Evolutionary conservation across 2,797 vertebrate species (phyloP).

Genomic region (Eidolon dupreanum): DNA sequence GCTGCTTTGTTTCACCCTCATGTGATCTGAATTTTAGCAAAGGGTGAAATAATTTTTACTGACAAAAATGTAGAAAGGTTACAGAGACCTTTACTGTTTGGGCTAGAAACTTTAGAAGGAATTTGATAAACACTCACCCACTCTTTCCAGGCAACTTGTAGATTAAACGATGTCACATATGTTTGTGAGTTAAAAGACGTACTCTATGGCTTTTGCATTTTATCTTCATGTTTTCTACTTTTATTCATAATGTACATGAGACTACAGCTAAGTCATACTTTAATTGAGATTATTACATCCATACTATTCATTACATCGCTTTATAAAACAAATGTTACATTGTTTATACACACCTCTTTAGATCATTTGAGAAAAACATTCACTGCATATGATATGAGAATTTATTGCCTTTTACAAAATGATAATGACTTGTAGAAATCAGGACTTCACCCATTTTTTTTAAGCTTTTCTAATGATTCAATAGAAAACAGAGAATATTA

Average conservation of each 20-base stretch:
- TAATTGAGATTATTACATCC: slow-evolving; percentile 10
- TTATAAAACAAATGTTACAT: background rate
- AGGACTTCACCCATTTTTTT: slow-evolving; percentile 2
- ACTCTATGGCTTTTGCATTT: slow-evolving; percentile 54
- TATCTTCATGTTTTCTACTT: slow-evolving; percentile 34
- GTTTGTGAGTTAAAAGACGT: slow-evolving; percentile 31
- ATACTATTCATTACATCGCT: background rate
- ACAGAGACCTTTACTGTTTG: slow-evolving; percentile 32
- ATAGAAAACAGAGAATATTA: background rate
- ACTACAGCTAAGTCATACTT: slow-evolving; percentile 17
- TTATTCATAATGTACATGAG: background rate
- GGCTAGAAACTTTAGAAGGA: slow-evolving; percentile 64
- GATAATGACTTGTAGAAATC: background rate
- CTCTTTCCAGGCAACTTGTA: slow-evolving; percentile 40
- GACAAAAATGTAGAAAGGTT: background rate
- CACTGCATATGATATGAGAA: slow-evolving; percentile 1
- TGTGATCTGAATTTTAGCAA: slow-evolving; percentile 39
- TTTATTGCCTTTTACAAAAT: background rate
- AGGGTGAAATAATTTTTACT: slow-evolving; percentile 56
- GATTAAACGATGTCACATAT: slow-evolving; percentile 65
- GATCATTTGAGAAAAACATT: background rate
- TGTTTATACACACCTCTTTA: background rate
- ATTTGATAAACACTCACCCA: slow-evolving; percentile 59
- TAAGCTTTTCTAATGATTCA: background rate
- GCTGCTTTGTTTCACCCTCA: slow-evolving; percentile 37